These are phyloP conservation scores for Leptinotarsa undecemlineata DNA, from an alignment of 1,140 invertebrate genomes.

Conservation along the genomic window DNA sequence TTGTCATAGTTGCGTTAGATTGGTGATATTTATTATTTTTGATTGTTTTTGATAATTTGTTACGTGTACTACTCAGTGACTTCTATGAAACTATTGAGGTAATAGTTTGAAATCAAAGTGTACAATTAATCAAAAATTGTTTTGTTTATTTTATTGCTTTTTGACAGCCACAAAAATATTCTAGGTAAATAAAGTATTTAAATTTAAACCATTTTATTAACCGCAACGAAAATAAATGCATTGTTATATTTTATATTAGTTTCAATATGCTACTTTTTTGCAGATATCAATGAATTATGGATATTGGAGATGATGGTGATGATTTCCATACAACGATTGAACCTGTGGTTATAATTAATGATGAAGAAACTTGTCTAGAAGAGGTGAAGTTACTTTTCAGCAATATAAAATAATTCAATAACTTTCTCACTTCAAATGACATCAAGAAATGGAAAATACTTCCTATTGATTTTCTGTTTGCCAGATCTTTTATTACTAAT, in stretches of 20 bases:
- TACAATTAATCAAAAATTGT: constrained; percentile 30
- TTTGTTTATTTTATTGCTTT: constrained; percentile 48
- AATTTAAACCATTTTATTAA: constrained; percentile 5
- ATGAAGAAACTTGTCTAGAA: constrained; percentile 28
- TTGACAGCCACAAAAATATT: constrained; percentile 45
- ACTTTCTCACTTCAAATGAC: too few relatives aligned
- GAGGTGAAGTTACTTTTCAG: constrained; percentile 4
- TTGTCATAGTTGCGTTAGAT: constrained; percentile 21
- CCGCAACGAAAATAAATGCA: too few relatives aligned
- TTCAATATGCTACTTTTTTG: constrained; percentile 4
- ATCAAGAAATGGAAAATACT: too few relatives aligned
- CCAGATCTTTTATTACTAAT: background rate
- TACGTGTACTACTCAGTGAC: constrained; percentile 19
- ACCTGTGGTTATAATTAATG: constrained; percentile 48
- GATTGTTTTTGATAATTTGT: constrained; percentile 38
- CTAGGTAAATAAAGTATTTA: constrained; percentile 1
- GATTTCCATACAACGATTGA: constrained; percentile 46
- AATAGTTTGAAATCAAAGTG: background rate
- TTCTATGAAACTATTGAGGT: constrained; percentile 3
- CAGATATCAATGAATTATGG: constrained; percentile 19
- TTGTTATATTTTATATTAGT: background rate
- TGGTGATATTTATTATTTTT: constrained; percentile 40
- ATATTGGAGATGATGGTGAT: constrained; percentile 36
- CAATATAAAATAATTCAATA: too few relatives aligned
- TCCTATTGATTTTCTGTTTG: background rate